Evolutionary conservation across 2,797 vertebrate species (phyloP).

Genomic region (Choloepus didactylus): DNA sequence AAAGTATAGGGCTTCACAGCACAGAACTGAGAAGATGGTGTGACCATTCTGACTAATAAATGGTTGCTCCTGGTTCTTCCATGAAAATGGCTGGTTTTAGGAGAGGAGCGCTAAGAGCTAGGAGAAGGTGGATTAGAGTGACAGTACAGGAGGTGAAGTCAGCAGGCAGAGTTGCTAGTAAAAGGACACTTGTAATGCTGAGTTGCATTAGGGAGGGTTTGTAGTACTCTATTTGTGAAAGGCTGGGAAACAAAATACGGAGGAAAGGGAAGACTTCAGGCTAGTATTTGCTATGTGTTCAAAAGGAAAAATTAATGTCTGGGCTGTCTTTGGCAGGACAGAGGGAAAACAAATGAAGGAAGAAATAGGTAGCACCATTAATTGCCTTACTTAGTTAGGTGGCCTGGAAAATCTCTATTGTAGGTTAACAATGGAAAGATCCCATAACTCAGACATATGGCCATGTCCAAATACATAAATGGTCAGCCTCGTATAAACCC

Average conservation of each 20-base stretch:
- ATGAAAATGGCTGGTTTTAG: neutral
- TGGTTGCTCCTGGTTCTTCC: neutral
- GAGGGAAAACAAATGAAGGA: neutral
- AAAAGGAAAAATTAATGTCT: neutral
- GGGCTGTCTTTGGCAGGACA: neutral
- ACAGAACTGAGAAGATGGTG: neutral
- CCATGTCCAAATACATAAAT: neutral
- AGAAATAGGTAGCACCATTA: neutral
- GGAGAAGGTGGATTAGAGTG: neutral
- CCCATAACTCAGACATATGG: neutral
- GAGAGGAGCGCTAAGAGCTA: rapidly evolving
- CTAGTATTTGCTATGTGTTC: neutral
- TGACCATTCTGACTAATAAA: neutral
- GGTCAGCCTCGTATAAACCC: too few species aligned
- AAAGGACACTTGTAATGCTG: neutral
- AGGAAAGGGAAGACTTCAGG: neutral
- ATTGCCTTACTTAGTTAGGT: neutral
- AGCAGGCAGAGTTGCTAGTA: too few species aligned
- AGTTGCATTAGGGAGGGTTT: neutral
- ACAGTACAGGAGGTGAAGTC: too few species aligned
- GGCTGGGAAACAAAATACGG: neutral
- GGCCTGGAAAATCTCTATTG: neutral
- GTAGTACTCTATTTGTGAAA: neutral
- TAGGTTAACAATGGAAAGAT: neutral
- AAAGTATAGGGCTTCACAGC: neutral